phyloP scores from a whole-genome alignment of 1,140 invertebrate genomes.

The Philopotamus ludificatus region DNA sequence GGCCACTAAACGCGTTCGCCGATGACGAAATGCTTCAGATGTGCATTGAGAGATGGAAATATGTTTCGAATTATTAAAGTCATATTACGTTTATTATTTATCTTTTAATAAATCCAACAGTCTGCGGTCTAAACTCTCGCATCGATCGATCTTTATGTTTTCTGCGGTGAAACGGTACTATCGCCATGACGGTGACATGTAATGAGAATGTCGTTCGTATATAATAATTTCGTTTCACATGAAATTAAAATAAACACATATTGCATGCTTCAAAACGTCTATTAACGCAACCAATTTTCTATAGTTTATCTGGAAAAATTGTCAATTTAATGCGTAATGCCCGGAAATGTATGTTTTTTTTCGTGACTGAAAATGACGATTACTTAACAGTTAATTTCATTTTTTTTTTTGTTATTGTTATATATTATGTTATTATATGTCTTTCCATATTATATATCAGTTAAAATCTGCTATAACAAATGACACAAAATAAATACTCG shows the following conservation, averaged over 20 bases:
- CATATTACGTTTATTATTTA: too few species aligned
- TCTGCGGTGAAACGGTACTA: too few species aligned
- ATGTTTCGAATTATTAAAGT: not conserved
- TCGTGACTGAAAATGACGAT: not conserved
- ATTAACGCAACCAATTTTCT: not conserved
- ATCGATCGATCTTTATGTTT: too few species aligned
- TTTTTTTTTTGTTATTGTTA: too few species aligned
- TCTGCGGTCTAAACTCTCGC: too few species aligned
- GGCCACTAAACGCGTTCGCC: not conserved
- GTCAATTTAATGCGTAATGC: not conserved
- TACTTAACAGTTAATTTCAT: not conserved
- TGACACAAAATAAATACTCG: too few species aligned
- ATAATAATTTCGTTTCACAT: conserved; percentile 12
- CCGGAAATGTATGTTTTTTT: conserved; percentile 16
- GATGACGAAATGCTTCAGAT: not conserved
- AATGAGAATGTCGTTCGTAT: not conserved
- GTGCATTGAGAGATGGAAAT: not conserved
- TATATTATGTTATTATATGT: not conserved
- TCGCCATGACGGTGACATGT: too few species aligned
- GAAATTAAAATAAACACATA: conserved; percentile 16
- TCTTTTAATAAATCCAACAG: not conserved
- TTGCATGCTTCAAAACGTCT: not conserved
- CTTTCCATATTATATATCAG: too few species aligned
- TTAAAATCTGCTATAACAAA: too few species aligned
- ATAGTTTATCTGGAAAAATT: conserved; percentile 1